Conservation (phyloP, 2,113 vertebrate genomes). For the Dipodomys spectabilis region DNA sequence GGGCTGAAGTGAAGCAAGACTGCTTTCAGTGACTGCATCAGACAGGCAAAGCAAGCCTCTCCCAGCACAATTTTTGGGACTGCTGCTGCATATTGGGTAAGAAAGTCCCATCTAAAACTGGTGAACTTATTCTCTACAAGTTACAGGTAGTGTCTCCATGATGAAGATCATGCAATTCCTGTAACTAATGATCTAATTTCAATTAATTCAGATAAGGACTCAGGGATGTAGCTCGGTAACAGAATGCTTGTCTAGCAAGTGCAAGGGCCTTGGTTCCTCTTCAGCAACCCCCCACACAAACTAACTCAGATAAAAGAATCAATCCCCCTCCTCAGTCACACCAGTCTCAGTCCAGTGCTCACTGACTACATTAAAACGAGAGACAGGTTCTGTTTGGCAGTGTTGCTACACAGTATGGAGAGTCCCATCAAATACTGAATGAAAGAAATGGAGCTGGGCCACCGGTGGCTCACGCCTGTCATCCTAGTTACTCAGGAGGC, state of each 20-base stretch:
- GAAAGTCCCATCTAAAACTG: neutral
- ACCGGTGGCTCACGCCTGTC: no score
- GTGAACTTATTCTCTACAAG: neutral
- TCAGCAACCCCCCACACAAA: neutral
- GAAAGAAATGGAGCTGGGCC: neutral
- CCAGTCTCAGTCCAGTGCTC: neutral
- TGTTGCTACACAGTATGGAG: neutral
- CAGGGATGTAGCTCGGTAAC: no score
- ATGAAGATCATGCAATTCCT: neutral
- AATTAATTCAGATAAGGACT: no score
- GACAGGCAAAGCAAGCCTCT: neutral
- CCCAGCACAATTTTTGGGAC: neutral
- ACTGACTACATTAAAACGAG: neutral
- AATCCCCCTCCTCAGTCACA: neutral
- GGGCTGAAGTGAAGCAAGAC: neutral
- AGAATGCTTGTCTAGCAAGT: no score
- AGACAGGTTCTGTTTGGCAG: neutral
- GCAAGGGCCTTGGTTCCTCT: no score
- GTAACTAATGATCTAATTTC: neutral
- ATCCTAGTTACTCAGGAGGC: no score
- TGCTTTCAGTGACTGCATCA: neutral
- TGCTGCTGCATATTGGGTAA: neutral
- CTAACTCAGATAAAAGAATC: neutral
- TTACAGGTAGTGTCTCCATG: neutral
- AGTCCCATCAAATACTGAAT: neutral